Evolutionary conservation across 2,797 vertebrate genomes (phyloP).

Genomic region (Pelochelys cantorii): DNA sequence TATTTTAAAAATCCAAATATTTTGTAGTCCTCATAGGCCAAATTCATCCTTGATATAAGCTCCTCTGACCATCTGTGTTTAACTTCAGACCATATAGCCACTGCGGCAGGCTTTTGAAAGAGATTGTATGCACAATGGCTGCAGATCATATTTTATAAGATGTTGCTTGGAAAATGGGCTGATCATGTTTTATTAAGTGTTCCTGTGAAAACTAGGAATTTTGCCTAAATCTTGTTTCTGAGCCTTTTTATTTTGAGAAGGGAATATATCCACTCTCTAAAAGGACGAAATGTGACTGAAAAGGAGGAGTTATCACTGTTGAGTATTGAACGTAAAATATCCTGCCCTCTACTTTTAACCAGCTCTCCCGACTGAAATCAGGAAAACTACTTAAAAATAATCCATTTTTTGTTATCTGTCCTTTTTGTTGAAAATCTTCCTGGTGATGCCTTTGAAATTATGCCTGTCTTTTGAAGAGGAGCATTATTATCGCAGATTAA

Average conservation of each 20-base stretch:
- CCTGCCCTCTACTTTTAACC: background rate
- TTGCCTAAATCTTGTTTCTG: slow-evolving; percentile 20
- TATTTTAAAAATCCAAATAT: background rate
- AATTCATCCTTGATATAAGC: background rate
- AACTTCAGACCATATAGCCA: background rate
- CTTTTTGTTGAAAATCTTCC: background rate
- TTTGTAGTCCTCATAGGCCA: background rate
- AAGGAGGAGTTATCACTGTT: background rate
- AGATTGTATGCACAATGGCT: background rate
- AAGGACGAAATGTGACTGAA: background rate
- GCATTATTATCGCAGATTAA: background rate
- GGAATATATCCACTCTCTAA: background rate
- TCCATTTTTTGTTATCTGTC: no score
- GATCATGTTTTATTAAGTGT: background rate
- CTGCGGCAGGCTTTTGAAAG: background rate
- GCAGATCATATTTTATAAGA: slow-evolving; percentile 39
- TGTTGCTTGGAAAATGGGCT: slow-evolving; percentile 19
- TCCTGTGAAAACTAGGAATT: slow-evolving; percentile 43
- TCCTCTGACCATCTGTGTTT: background rate
- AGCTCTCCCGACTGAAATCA: background rate
- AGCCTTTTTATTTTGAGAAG: slow-evolving; percentile 51
- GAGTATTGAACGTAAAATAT: fast-evolving
- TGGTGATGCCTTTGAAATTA: fast-evolving
- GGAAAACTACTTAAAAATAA: background rate
- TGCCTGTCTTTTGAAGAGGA: background rate